phyloP scores from a whole-genome alignment of 1,140 invertebrate species.

The Drosophila ercepeae region DNA sequence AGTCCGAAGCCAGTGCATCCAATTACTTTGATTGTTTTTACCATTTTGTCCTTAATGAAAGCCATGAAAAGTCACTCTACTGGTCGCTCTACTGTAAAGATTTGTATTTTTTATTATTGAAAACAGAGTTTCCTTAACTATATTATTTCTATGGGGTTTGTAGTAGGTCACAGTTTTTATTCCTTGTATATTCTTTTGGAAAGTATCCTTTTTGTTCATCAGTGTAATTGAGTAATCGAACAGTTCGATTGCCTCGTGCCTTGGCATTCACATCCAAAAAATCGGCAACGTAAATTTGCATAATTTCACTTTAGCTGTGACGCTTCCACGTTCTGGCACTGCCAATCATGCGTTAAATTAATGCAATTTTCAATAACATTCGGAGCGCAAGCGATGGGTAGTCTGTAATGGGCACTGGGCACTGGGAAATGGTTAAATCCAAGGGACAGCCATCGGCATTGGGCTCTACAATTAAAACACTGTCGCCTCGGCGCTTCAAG shows the following conservation, averaged over 20 bases:
- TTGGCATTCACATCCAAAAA: slow-evolving; percentile 6
- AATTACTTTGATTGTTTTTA: slow-evolving; percentile 68
- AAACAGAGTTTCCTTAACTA: too few species aligned
- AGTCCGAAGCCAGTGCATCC: slow-evolving; percentile 31
- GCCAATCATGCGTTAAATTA: slow-evolving; percentile 81
- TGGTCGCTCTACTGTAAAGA: slow-evolving; percentile 28
- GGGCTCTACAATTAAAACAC: slow-evolving; percentile 62
- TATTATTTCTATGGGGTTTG: too few species aligned
- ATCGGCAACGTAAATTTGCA: slow-evolving; percentile 36
- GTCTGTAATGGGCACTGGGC: background rate
- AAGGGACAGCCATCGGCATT: background rate
- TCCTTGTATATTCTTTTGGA: background rate
- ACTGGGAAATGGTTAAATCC: background rate
- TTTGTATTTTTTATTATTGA: background rate
- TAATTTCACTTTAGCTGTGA: slow-evolving; percentile 59
- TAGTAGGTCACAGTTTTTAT: too few species aligned
- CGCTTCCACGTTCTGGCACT: slow-evolving; percentile 50
- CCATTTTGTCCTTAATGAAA: slow-evolving; percentile 51
- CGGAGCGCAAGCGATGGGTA: slow-evolving; percentile 38
- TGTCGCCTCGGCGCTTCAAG: slow-evolving; percentile 34
- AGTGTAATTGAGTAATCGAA: slow-evolving; percentile 60
- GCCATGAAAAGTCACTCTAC: slow-evolving; percentile 17
- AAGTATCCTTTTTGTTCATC: slow-evolving; percentile 21
- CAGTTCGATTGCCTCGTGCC: slow-evolving; percentile 26
- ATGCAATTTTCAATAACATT: slow-evolving; percentile 70